These are phyloP conservation scores for Antennarius striatus DNA, from an alignment of 2,113 vertebrate species.

Conservation along the genomic window DNA sequence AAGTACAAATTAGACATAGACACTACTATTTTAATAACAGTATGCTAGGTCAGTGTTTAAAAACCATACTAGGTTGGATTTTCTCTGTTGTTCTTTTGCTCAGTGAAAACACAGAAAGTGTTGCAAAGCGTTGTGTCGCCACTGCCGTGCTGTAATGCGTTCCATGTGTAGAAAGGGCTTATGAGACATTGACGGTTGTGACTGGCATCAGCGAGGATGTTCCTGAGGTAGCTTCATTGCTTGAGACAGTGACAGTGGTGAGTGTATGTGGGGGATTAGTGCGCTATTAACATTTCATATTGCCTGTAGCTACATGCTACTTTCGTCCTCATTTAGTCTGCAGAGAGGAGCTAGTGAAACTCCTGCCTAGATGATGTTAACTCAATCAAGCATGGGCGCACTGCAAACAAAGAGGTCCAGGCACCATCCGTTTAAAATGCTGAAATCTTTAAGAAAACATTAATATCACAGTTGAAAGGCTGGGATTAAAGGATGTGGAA, in stretches of 20 bases:
- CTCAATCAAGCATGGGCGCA: conserved; percentile 28
- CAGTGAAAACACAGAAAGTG: no score
- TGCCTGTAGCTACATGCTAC: conserved; percentile 17
- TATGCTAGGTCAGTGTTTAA: no score
- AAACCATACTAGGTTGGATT: no score
- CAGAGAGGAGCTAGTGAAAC: conserved; percentile 33
- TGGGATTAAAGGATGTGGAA: conserved; percentile 17
- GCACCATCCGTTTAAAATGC: conserved; percentile 21
- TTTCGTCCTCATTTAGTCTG: conserved; percentile 13
- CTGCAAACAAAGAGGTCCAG: conserved; percentile 30
- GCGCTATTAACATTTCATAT: conserved; percentile 30
- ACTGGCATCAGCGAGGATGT: conserved; percentile 13
- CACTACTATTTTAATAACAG: no score
- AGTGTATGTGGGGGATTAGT: conserved; percentile 1
- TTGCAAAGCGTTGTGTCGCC: no score
- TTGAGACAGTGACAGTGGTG: conserved; percentile 42
- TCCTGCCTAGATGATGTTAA: conserved; percentile 28
- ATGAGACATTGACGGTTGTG: no score
- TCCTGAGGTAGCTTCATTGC: conserved; percentile 30
- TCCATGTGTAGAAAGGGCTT: no score
- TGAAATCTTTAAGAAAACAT: conserved; percentile 10
- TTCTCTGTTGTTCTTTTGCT: no score
- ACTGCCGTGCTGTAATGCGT: no score
- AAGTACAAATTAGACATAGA: no score
- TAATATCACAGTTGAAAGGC: conserved; percentile 27